Percentiles rank a stretch among this genome's conserved stretches.
Conservation (phyloP, 2,888 invertebrate genomes). For the Temnothorax unifasciatus region DNA sequence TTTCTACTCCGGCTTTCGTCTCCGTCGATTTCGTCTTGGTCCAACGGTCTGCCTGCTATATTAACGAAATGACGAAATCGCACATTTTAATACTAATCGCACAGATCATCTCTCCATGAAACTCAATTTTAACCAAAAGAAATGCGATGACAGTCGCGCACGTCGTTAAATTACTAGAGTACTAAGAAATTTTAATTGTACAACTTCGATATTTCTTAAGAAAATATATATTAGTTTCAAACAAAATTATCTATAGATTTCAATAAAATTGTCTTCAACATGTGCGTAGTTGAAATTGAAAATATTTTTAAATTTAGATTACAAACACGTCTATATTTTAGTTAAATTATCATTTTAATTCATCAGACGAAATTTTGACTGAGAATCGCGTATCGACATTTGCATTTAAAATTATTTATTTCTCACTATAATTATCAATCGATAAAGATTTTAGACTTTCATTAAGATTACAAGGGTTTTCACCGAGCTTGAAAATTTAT, state of each 20-base stretch:
- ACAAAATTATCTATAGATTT: slow-evolving; percentile 26
- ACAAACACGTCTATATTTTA: neutral
- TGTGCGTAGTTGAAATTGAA: neutral
- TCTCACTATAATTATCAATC: neutral
- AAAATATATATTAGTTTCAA: slow-evolving; percentile 27
- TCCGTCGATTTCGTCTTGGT: slow-evolving; percentile 77
- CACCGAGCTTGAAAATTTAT: neutral
- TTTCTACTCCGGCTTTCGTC: slow-evolving; percentile 63
- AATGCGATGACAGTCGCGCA: slow-evolving; percentile 67
- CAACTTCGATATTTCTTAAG: neutral
- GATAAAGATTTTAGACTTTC: slow-evolving; percentile 10
- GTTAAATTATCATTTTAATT: neutral
- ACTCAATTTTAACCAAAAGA: slow-evolving; percentile 61
- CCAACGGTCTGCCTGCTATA: slow-evolving; percentile 76
- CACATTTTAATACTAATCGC: slow-evolving; percentile 53
- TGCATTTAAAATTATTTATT: neutral
- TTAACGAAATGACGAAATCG: slow-evolving; percentile 73
- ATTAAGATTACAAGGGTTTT: neutral
- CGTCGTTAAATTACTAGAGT: slow-evolving; percentile 33
- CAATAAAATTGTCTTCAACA: slow-evolving; percentile 9
- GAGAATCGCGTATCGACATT: neutral
- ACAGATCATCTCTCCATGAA: slow-evolving; percentile 64
- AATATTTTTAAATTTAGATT: slow-evolving; percentile 5
- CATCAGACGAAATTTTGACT: neutral
- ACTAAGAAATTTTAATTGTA: neutral